Conservation (phyloP, 2,888 invertebrate genomes). For the Camponotus fellah region DNA sequence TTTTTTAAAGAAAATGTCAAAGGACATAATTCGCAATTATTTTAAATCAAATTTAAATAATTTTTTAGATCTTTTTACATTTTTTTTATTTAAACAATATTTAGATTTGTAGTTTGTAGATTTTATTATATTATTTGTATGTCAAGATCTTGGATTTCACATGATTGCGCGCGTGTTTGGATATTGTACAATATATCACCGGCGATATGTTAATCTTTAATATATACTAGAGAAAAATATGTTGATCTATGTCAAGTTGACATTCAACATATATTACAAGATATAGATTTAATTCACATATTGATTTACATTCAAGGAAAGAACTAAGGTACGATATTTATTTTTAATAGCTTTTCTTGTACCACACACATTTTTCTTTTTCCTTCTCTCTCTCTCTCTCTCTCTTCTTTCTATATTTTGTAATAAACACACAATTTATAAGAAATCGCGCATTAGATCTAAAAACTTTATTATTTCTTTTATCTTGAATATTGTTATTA, state of each 20-base stretch:
- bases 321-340: neutral
- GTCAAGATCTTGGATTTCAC: neutral
- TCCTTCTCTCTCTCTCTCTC: neutral
- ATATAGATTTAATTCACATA: neutral
- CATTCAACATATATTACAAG: neutral
- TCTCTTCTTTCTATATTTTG: neutral
- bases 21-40: neutral
- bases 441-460: neutral
- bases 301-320: conserved; percentile 23
- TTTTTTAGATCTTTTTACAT: neutral
- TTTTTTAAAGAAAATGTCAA: neutral
- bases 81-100: too few species aligned
- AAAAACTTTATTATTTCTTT: neutral
- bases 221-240: neutral
- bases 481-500: neutral
- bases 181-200: neutral
- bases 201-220: neutral
- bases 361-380: neutral
- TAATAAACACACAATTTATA: neutral
- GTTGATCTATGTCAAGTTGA: neutral
- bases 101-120: neutral
- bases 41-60: neutral
- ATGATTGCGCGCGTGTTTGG: neutral
- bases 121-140: neutral
- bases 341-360: conserved; percentile 9